A percentile compares a stretch with the other conserved stretches of the same genome.
Evolutionary conservation across 2,797 vertebrate species (phyloP).

Genomic region (Diceros bicornis): DNA sequence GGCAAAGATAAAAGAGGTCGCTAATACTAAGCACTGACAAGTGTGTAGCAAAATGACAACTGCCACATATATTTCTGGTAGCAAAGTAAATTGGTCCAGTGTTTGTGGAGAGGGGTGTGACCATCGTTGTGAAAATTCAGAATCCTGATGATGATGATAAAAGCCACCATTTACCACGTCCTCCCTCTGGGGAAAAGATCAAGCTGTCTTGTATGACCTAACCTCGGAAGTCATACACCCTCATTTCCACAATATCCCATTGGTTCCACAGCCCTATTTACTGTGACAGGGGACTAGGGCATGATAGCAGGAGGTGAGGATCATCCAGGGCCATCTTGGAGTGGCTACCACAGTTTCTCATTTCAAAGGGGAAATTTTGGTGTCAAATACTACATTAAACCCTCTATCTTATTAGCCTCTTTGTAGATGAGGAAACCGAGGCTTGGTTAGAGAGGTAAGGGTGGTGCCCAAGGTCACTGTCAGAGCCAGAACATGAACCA

Average conservation of each 20-base stretch:
- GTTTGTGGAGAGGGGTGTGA: background rate
- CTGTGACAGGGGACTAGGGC: background rate
- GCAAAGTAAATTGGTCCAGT: background rate
- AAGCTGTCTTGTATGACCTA: background rate
- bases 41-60: background rate
- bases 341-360: background rate
- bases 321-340: background rate
- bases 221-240: background rate
- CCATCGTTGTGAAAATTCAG: background rate
- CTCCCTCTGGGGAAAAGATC: background rate
- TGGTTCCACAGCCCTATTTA: background rate
- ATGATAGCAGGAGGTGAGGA: background rate
- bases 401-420: background rate
- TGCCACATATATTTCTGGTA: background rate
- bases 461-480: background rate
- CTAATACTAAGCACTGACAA: background rate
- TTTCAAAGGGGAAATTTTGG: background rate
- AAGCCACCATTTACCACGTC: background rate
- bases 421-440: background rate
- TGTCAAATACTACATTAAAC: background rate
- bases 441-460: background rate
- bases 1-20: background rate
- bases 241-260: background rate
- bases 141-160: background rate
- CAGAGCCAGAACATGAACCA: background rate